Evolutionary conservation across 2,113 vertebrate species (phyloP).

Genomic region (Odocoileus virginianus): DNA sequence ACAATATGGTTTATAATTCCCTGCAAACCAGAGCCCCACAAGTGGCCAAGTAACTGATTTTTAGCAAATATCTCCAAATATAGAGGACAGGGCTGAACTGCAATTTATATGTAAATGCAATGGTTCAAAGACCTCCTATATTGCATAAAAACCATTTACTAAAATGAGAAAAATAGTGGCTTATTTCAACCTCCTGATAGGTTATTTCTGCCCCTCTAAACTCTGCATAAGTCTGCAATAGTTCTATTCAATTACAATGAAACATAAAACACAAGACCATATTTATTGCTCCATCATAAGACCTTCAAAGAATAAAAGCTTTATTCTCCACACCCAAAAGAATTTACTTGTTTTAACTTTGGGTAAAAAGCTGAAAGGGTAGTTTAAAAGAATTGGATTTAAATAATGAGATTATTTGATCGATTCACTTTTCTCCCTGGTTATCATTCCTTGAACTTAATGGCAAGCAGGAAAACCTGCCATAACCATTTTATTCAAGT

Average conservation of each 20-base stretch:
- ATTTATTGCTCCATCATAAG: neutral
- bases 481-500: neutral
- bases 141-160: neutral
- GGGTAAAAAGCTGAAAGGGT: neutral
- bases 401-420: neutral
- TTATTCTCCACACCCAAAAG: neutral
- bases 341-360: neutral
- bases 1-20: slow-evolving; percentile 37
- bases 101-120: neutral
- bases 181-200: neutral
- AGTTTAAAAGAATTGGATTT: neutral
- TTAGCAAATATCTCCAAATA: neutral
- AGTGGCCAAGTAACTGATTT: slow-evolving; percentile 24
- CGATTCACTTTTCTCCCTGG: neutral
- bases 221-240: neutral
- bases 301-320: neutral
- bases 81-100: neutral
- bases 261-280: slow-evolving; percentile 22
- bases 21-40: slow-evolving; percentile 37
- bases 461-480: neutral
- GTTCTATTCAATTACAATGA: neutral
- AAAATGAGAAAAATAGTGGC: neutral
- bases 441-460: neutral
- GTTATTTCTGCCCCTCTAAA: neutral
- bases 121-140: neutral